A percentile compares a stretch with the other conserved stretches of the same genome.
Evolutionary conservation across 2,113 vertebrate species (phyloP).

Genomic region (Pseudopodoces humilis): DNA sequence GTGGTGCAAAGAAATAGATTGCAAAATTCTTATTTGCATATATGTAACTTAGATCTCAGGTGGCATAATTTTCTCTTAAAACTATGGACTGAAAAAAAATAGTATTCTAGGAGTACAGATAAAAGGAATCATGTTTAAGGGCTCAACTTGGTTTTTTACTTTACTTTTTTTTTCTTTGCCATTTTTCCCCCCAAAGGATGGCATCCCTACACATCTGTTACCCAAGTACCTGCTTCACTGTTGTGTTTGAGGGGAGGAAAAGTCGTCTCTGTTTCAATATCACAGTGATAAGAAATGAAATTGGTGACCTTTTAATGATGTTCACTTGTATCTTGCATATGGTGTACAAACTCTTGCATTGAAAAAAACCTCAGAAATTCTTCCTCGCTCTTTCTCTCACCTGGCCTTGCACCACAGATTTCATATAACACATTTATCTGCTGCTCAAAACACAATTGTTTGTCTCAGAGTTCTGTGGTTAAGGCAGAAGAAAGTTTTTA

Average conservation of each 20-base stretch:
- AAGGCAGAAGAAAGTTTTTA: background rate
- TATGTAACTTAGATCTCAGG: background rate
- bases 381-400: background rate
- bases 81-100: background rate
- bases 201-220: background rate
- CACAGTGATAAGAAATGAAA: background rate
- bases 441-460: background rate
- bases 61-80: background rate
- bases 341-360: background rate
- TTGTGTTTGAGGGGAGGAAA: background rate
- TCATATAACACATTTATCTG: background rate
- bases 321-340: background rate
- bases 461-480: background rate
- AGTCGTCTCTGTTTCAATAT: background rate
- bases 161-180: background rate
- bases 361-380: background rate
- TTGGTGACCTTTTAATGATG: background rate
- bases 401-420: background rate
- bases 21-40: background rate
- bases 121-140: background rate
- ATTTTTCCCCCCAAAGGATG: rapidly evolving
- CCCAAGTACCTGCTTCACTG: background rate
- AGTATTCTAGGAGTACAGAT: background rate
- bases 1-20: background rate
- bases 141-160: background rate